A percentile compares a stretch with the other conserved stretches of the same genome.
Evolutionary conservation across 1,140 invertebrate genomes (phyloP).

Genomic region (Medauroidea extradentata): DNA sequence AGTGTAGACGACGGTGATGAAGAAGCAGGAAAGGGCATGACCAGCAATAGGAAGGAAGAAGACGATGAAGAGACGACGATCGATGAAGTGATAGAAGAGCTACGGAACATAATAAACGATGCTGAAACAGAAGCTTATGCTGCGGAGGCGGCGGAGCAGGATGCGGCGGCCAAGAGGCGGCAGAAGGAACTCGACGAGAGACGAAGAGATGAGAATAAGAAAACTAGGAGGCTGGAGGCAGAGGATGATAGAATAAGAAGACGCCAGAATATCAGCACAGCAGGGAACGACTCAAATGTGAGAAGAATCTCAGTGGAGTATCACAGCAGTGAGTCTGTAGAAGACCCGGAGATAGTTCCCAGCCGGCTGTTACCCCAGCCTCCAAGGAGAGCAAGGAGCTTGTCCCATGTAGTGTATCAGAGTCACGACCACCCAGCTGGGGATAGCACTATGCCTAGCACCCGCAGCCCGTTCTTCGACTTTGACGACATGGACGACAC

Average conservation of each 20-base stretch:
- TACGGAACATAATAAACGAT: conserved; percentile 79
- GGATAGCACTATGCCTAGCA: conserved; percentile 43
- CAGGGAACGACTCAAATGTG: conserved; percentile 36
- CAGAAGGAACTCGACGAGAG: conserved; percentile 19
- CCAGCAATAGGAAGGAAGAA: not conserved
- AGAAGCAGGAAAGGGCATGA: conserved; percentile 25
- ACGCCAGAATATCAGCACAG: not conserved
- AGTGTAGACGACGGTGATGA: conserved; percentile 13
- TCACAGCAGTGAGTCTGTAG: not conserved
- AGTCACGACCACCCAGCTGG: conserved; percentile 37
- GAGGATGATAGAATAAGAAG: not conserved
- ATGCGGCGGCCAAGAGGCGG: conserved; percentile 18
- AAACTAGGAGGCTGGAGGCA: not conserved
- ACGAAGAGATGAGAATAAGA: conserved; percentile 16
- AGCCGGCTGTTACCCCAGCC: conserved; percentile 57
- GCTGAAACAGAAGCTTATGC: conserved; percentile 67
- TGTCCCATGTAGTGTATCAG: conserved; percentile 49
- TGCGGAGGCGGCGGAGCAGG: conserved; percentile 22
- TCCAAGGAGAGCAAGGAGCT: conserved; percentile 50
- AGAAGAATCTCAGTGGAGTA: conserved; percentile 23
- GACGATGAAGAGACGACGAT: conserved; percentile 70
- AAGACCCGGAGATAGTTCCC: conserved; percentile 57
- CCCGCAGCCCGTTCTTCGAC: conserved; percentile 54
- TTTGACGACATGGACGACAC: conserved; percentile 49
- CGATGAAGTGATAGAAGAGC: conserved; percentile 80